Evolutionary conservation across 2,797 vertebrate species (phyloP).

Genomic region (Amblyraja radiata): DNA sequence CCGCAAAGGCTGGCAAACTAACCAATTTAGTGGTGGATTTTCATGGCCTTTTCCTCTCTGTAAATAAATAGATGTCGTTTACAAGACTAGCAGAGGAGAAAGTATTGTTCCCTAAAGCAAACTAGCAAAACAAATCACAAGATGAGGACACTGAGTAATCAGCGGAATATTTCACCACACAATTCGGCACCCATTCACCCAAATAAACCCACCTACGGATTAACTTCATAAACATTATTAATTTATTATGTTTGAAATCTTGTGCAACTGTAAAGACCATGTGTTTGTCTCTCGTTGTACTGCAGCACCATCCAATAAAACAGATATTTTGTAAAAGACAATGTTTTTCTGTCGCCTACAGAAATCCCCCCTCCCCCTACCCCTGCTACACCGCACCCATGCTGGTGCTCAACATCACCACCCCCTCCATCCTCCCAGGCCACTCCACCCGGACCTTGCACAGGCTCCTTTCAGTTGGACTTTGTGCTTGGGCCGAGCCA

Average conservation of each 20-base stretch:
- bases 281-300: conserved; percentile 54
- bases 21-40: conserved; percentile 21
- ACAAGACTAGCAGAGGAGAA: conserved; percentile 49
- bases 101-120: conserved; percentile 48
- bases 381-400: neutral
- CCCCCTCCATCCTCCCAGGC: too few relatives aligned
- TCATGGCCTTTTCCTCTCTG: conserved; percentile 84
- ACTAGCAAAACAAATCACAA: conserved; percentile 49
- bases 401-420: neutral
- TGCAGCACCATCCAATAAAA: conserved; percentile 63
- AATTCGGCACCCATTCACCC: conserved; percentile 40
- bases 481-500: neutral
- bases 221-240: conserved; percentile 52
- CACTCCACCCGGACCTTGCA: neutral
- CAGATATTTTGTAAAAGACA: conserved; percentile 68
- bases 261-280: conserved; percentile 60
- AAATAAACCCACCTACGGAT: conserved; percentile 47
- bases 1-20: neutral
- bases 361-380: neutral
- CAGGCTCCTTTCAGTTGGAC: neutral
- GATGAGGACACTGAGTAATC: conserved; percentile 55
- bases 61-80: conserved; percentile 78
- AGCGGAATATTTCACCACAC: conserved; percentile 41
- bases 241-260: conserved; percentile 66
- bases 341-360: conserved; percentile 53